Percentiles rank a stretch among this genome's conserved stretches.
phyloP scores from a whole-genome alignment of 2,797 vertebrate species.

The Spea hammondii region DNA sequence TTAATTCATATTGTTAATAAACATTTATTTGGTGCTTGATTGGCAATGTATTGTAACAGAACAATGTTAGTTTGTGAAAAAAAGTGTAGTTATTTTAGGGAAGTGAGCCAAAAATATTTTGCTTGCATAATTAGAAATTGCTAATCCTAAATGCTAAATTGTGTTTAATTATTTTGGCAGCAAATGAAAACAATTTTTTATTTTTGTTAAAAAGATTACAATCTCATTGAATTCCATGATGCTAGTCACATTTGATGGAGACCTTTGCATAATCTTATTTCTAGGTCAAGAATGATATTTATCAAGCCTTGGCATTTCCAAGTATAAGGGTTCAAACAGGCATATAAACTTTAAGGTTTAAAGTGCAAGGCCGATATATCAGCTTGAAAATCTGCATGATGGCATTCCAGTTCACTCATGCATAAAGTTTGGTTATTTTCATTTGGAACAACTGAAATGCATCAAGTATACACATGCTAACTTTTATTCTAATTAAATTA shows the following conservation, averaged over 20 bases:
- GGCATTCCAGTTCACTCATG: not conserved
- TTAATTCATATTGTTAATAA: too few species aligned
- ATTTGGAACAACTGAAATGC: not conserved
- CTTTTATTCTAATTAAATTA: not conserved
- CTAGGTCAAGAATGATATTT: constrained; percentile 14
- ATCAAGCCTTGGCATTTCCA: constrained; percentile 37
- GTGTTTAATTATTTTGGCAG: constrained; percentile 14
- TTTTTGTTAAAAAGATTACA: constrained; percentile 21
- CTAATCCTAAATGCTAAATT: constrained; percentile 1
- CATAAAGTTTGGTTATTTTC: not conserved
- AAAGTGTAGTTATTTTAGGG: not conserved
- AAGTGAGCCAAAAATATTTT: not conserved
- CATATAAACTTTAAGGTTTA: constrained; percentile 25
- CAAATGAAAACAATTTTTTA: constrained; percentile 10
- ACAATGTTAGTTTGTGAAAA: too few species aligned
- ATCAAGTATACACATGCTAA: not conserved
- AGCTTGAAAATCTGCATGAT: not conserved
- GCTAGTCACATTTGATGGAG: constrained; percentile 5
- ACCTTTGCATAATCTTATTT: constrained; percentile 33
- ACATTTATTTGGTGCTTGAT: not conserved
- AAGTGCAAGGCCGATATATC: constrained; percentile 35
- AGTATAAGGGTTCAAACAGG: constrained; percentile 20
- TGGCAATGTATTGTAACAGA: not conserved
- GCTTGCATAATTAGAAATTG: constrained; percentile 5
- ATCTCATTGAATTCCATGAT: constrained; percentile 26